phyloP scores from a whole-genome alignment of 1,140 invertebrate genomes.

The Penaeus vannamei region DNA sequence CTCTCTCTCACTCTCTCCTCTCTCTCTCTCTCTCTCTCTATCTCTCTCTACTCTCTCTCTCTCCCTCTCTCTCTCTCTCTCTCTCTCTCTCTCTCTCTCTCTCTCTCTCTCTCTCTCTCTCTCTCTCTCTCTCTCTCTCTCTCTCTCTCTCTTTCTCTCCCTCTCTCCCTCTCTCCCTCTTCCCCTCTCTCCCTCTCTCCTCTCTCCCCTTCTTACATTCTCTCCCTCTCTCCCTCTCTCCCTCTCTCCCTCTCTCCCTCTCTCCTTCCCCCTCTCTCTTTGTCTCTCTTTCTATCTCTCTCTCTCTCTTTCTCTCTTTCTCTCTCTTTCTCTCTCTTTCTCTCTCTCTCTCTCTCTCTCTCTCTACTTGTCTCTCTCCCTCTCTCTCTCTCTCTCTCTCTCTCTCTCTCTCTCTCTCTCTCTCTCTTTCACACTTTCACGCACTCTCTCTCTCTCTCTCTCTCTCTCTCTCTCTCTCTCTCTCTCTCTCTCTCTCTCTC shows the following conservation, averaged over 20 bases:
- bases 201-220: not conserved
- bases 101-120: too few species aligned
- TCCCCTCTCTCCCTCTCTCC: not conserved
- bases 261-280: not conserved
- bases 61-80: too few species aligned
- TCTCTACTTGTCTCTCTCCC: not conserved
- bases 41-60: too few species aligned
- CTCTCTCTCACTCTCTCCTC: too few species aligned
- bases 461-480: not conserved
- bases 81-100: too few species aligned
- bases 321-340: not conserved
- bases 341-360: not conserved
- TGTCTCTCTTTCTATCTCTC: not conserved
- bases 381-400: constrained; percentile 2
- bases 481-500: not conserved
- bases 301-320: not conserved
- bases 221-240: not conserved
- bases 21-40: too few species aligned
- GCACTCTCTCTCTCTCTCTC: not conserved
- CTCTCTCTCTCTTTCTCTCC: too few species aligned
- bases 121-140: too few species aligned
- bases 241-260: not conserved
- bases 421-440: too few species aligned
- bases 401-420: not conserved
- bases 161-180: not conserved